Evolutionary conservation across 2,113 vertebrate genomes (phyloP).

Genomic region (Australoheros scitulus): DNA sequence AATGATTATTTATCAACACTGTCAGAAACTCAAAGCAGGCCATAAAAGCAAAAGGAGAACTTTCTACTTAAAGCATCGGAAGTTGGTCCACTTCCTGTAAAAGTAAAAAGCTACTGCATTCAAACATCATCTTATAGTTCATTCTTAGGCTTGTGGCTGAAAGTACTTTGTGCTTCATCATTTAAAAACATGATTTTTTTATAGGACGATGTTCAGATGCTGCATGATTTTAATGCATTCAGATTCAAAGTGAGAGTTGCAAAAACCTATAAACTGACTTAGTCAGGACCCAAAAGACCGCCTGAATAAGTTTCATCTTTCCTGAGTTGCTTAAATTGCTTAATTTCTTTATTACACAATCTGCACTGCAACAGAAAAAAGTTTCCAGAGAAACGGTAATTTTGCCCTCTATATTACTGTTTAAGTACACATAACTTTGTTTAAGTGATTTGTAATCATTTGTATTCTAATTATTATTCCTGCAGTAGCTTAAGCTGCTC

Average conservation of each 20-base stretch:
- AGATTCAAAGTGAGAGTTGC: background rate
- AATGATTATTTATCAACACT: background rate
- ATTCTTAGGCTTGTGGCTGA: fast-evolving
- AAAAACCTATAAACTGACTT: background rate
- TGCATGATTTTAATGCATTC: background rate
- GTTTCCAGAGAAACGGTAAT: background rate
- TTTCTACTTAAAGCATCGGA: background rate
- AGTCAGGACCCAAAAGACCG: background rate
- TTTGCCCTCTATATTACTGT: background rate
- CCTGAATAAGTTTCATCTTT: background rate
- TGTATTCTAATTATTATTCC: constrained; percentile 7
- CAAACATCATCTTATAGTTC: background rate
- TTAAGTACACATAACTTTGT: background rate
- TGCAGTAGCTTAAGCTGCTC: constrained; percentile 1
- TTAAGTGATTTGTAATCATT: constrained; percentile 8
- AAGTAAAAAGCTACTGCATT: background rate
- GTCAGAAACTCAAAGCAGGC: background rate
- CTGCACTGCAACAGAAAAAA: background rate
- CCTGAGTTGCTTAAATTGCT: background rate
- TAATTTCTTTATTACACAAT: background rate
- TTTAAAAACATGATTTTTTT: no score
- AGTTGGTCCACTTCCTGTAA: background rate
- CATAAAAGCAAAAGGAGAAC: background rate
- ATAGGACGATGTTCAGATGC: no score
- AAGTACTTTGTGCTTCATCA: no score